These are phyloP conservation scores for Oceanites oceanicus DNA, from an alignment of 2,113 vertebrate species.

Conservation along the genomic window DNA sequence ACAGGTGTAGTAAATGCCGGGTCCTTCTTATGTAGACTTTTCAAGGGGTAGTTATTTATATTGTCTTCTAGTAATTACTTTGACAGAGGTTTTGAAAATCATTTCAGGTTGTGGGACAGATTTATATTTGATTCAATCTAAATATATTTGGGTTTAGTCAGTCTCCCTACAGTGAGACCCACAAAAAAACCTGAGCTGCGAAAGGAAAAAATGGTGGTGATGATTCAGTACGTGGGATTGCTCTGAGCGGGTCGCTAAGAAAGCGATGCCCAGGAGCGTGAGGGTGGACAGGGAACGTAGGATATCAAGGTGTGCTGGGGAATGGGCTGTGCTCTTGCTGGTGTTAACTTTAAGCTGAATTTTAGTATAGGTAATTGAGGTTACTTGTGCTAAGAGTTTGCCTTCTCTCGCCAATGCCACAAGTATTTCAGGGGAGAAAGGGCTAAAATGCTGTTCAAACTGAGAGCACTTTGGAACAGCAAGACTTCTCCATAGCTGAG, in stretches of 20 bases:
- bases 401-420: neutral
- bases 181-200: neutral
- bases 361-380: neutral
- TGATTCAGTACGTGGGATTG: fast-evolving
- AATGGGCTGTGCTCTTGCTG: neutral
- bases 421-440: neutral
- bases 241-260: neutral
- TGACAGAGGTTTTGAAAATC: neutral
- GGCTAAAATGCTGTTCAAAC: neutral
- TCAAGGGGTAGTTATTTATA: neutral
- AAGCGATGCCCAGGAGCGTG: fast-evolving
- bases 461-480: neutral
- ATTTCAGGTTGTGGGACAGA: neutral
- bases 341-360: neutral
- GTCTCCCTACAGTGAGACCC: neutral
- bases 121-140: neutral
- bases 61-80: neutral
- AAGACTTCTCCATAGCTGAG: neutral
- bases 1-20: neutral
- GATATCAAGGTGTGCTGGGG: neutral
- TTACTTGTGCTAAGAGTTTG: neutral
- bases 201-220: neutral
- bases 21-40: neutral
- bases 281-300: fast-evolving
- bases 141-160: neutral